Evolutionary conservation across 2,888 invertebrate genomes (phyloP).

Genomic region (Caenorhabditis sp.): DNA sequence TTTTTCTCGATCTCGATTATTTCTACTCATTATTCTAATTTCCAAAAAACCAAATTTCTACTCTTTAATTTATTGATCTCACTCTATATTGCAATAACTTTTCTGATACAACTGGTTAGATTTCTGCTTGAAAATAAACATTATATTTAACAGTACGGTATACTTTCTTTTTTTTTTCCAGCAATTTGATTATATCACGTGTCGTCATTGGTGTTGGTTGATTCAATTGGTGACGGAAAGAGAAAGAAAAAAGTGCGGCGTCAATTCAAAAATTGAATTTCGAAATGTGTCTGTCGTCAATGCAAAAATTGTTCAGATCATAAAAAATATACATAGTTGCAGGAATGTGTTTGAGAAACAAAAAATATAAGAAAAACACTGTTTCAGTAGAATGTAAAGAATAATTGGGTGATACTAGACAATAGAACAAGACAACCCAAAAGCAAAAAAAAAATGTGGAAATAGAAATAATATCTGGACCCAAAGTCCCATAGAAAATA

Average conservation of each 20-base stretch:
- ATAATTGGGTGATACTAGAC: too few relatives aligned
- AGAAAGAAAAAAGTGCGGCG: too few relatives aligned
- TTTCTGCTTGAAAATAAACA: slow-evolving; percentile 3
- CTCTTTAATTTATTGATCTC: background rate
- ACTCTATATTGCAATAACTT: background rate
- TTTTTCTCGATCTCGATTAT: background rate
- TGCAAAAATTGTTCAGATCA: background rate
- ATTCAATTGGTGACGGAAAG: too few relatives aligned
- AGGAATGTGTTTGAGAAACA: slow-evolving; percentile 5
- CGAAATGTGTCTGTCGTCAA: too few relatives aligned
- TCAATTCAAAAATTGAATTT: too few relatives aligned
- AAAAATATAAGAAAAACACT: background rate
- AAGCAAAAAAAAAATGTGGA: background rate
- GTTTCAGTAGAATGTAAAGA: background rate
- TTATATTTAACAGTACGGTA: background rate
- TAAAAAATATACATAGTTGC: background rate
- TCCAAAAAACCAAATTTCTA: background rate
- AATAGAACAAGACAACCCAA: background rate
- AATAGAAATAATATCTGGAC: too few relatives aligned
- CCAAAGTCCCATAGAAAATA: too few relatives aligned
- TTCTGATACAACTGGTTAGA: background rate
- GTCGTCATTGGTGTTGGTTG: too few relatives aligned
- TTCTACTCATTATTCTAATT: background rate
- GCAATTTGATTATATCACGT: too few relatives aligned
- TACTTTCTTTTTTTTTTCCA: too few relatives aligned